Percentiles rank a stretch among this genome's conserved stretches.
phyloP scores from a whole-genome alignment of 2,888 invertebrate species.

The Brachylomia viminalis region DNA sequence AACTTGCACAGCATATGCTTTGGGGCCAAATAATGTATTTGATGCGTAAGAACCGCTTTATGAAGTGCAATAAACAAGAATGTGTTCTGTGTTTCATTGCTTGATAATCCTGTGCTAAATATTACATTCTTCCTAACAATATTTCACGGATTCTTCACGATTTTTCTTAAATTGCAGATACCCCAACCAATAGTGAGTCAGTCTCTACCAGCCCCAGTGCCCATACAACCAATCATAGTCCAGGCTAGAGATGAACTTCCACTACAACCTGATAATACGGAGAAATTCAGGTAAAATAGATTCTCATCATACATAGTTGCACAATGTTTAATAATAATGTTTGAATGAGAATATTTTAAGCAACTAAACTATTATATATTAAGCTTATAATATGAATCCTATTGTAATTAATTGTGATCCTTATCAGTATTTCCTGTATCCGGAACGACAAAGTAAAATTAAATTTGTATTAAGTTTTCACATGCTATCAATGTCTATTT shows the following conservation, averaged over 20 bases:
- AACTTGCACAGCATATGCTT: constrained; percentile 15
- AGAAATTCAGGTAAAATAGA: constrained; percentile 80
- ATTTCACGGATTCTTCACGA: neutral
- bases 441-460: neutral
- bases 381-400: neutral
- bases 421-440: constrained; percentile 3
- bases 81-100: neutral
- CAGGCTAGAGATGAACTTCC: constrained; percentile 69
- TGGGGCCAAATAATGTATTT: neutral
- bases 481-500: neutral
- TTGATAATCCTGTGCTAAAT: neutral
- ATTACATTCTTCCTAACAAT: neutral
- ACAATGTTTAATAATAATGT: constrained; percentile 1
- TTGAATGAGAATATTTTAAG: neutral
- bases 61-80: neutral
- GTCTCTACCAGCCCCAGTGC: constrained; percentile 60
- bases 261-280: constrained; percentile 69
- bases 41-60: neutral
- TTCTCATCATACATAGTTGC: neutral
- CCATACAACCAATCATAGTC: constrained; percentile 75
- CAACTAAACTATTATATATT: neutral
- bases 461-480: neutral
- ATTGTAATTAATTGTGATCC: constrained; percentile 1
- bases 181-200: constrained; percentile 23
- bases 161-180: constrained; percentile 39